Conservation (phyloP, 2,888 invertebrate species). For the Lasius fuliginosus region DNA sequence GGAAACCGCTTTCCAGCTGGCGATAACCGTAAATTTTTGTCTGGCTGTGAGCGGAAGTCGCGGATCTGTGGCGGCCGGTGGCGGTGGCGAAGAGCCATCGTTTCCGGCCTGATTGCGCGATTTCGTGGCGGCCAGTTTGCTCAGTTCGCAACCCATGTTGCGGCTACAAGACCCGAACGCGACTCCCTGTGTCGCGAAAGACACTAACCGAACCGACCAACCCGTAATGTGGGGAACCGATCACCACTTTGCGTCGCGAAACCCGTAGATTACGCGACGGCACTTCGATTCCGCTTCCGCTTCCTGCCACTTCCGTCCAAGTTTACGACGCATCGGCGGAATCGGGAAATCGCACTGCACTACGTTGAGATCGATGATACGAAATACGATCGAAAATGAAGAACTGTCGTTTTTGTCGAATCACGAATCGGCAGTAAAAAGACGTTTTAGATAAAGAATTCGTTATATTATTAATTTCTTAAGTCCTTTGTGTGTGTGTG, state of each 20-base stretch:
- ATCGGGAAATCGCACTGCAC: slow-evolving; percentile 34
- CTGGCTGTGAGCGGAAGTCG: slow-evolving; percentile 93
- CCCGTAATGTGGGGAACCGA: slow-evolving; percentile 2
- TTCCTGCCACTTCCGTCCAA: slow-evolving; percentile 28
- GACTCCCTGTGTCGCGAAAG: slow-evolving; percentile 44
- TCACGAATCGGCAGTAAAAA: slow-evolving; percentile 41
- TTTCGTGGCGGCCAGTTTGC: slow-evolving; percentile 90
- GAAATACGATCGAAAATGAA: slow-evolving; percentile 14
- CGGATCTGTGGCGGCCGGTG: slow-evolving; percentile 92
- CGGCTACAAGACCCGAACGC: slow-evolving; percentile 23
- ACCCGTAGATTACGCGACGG: slow-evolving; percentile 20
- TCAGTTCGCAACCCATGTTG: slow-evolving; percentile 92
- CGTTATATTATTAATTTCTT: background rate
- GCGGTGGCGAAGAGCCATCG: slow-evolving; percentile 89
- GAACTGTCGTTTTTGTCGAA: slow-evolving; percentile 2
- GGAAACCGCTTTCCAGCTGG: slow-evolving; percentile 96
- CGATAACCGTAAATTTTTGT: slow-evolving; percentile 95
- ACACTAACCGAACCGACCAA: slow-evolving; percentile 36
- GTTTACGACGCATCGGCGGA: slow-evolving; percentile 45
- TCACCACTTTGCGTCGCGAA: slow-evolving; percentile 41
- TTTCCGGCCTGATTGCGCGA: slow-evolving; percentile 86
- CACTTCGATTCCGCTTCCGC: slow-evolving; percentile 34
- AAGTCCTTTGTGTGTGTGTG: background rate
- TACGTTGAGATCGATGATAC: slow-evolving; percentile 15
- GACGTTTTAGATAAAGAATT: slow-evolving; percentile 15